Percentiles rank a stretch among this genome's conserved stretches.
These are phyloP conservation scores for Tiphia femorata DNA, from an alignment of 2,888 invertebrate genomes.

Conservation along the genomic window DNA sequence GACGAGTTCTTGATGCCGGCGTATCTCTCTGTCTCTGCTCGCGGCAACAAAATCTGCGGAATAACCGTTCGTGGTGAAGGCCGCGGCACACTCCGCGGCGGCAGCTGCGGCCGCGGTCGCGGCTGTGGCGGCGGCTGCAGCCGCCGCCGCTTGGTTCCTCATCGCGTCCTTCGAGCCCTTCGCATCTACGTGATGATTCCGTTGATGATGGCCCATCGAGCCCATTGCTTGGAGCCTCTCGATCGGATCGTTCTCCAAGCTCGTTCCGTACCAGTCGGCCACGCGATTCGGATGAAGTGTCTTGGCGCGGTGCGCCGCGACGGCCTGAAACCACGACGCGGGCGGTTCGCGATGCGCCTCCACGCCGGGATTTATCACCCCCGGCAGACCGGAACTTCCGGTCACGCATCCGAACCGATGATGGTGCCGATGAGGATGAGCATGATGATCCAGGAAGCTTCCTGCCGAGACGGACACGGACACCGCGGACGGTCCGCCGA, in stretches of 20 bases:
- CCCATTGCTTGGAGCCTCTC: slow-evolving; percentile 41
- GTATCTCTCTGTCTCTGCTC: slow-evolving; percentile 34
- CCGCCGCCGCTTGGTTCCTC: slow-evolving; percentile 19
- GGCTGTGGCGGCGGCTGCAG: slow-evolving; percentile 1
- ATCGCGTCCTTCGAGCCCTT: slow-evolving; percentile 29
- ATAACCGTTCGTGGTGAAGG: slow-evolving; percentile 26
- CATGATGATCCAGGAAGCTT: slow-evolving; percentile 36
- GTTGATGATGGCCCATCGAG: slow-evolving; percentile 26
- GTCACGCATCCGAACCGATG: slow-evolving; percentile 38
- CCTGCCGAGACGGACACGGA: slow-evolving; percentile 13
- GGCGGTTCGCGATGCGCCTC: slow-evolving; percentile 18
- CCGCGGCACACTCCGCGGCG: slow-evolving; percentile 22
- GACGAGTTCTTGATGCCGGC: slow-evolving; percentile 41
- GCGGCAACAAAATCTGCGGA: slow-evolving; percentile 24
- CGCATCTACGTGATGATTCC: slow-evolving; percentile 28
- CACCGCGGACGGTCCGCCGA: slow-evolving; percentile 19
- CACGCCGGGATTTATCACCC: slow-evolving; percentile 21
- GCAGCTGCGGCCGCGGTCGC: background rate
- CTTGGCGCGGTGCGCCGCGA: slow-evolving; percentile 25
- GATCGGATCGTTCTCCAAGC: slow-evolving; percentile 31
- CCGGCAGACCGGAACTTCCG: background rate
- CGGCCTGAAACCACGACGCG: slow-evolving; percentile 40
- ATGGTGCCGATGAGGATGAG: too few relatives aligned
- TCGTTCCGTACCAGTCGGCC: slow-evolving; percentile 39
- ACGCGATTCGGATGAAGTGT: slow-evolving; percentile 34